These are phyloP conservation scores for Prunella fulvescens DNA, from an alignment of 2,113 vertebrate genomes.

Conservation along the genomic window DNA sequence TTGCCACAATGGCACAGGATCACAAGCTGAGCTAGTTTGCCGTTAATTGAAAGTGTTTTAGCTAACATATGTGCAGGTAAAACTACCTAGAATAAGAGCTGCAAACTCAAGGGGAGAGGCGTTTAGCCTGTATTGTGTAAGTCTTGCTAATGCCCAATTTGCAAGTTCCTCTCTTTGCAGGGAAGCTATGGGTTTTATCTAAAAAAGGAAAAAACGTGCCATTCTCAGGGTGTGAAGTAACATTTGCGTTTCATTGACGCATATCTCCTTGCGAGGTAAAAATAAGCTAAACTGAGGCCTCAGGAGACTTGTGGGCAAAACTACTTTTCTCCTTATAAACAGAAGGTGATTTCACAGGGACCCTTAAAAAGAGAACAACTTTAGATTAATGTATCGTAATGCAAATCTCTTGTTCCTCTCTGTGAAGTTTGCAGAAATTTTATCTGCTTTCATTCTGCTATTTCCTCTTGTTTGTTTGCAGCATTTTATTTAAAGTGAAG, in stretches of 20 bases:
- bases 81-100: background rate
- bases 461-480: slow-evolving; percentile 1
- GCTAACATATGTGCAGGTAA: background rate
- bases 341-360: slow-evolving; percentile 16
- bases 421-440: background rate
- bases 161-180: slow-evolving; percentile 29
- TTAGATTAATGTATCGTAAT: background rate
- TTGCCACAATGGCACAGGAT: background rate
- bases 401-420: background rate
- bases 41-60: background rate
- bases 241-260: background rate
- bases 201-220: slow-evolving; percentile 54
- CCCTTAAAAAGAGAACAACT: background rate
- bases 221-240: slow-evolving; percentile 10
- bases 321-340: background rate
- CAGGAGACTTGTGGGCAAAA: background rate
- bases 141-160: background rate
- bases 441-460: background rate
- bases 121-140: background rate
- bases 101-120: background rate
- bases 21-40: background rate
- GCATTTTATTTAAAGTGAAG: background rate
- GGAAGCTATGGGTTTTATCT: background rate
- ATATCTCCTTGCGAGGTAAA: slow-evolving; percentile 32
- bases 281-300: background rate